These are phyloP conservation scores for Diploscapter pachys DNA, from an alignment of 1,140 invertebrate genomes.

Conservation along the genomic window DNA sequence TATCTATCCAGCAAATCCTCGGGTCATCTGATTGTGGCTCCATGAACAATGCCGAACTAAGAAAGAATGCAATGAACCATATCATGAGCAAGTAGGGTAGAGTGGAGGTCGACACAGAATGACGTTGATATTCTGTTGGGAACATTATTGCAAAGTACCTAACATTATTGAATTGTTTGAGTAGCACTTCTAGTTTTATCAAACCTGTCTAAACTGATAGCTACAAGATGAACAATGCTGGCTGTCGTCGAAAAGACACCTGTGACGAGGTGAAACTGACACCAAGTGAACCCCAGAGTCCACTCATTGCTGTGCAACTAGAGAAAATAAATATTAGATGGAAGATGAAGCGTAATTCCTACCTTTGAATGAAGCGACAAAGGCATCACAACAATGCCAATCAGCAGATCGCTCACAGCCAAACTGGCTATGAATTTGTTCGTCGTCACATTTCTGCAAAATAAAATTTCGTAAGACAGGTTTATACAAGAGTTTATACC, in stretches of 20 bases:
- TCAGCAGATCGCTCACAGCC: constrained; percentile 63
- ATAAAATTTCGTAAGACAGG: too few species aligned
- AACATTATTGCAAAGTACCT: constrained; percentile 43
- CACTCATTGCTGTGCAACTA: constrained; percentile 42
- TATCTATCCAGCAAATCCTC: constrained; percentile 33
- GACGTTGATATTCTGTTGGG: constrained; percentile 40
- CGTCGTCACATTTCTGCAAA: constrained; percentile 52
- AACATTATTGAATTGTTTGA: not conserved
- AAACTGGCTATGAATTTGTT: constrained; percentile 64
- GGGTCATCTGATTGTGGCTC: constrained; percentile 12
- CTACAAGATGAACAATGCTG: constrained; percentile 38
- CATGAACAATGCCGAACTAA: constrained; percentile 35
- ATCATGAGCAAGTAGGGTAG: constrained; percentile 38
- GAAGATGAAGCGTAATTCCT: not conserved
- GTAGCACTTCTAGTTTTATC: constrained; percentile 1
- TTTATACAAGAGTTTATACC: constrained; percentile 7
- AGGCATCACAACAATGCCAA: constrained; percentile 64
- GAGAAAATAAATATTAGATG: constrained; percentile 30
- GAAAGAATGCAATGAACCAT: constrained; percentile 36
- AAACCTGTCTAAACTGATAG: constrained; percentile 38
- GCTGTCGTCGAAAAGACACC: constrained; percentile 56
- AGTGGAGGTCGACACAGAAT: constrained; percentile 33
- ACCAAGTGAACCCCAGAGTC: constrained; percentile 57
- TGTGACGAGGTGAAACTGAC: constrained; percentile 61
- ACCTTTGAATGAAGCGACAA: constrained; percentile 54